Base-by-base conservation (phyloP, 2,113 vertebrate species). In the Callionymus lyra region DNA sequence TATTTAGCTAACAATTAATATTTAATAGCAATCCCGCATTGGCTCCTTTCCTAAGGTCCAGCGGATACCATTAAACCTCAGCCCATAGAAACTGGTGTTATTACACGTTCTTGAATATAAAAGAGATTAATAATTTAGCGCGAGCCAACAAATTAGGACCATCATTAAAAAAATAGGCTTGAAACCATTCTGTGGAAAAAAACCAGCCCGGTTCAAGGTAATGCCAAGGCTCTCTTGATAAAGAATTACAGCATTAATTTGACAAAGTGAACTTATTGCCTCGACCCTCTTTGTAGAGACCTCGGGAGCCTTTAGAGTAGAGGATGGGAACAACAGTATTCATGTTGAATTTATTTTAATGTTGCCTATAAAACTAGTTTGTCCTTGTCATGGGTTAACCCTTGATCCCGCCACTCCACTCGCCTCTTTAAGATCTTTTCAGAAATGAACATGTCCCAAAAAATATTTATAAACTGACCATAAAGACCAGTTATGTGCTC, bases 231-330 rank as follows among this genome's bases (percentile, higher is more conserved):
- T 89, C 81, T 69, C 59, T 68, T 76, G 91, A 93, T 97, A 92
- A 97, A 98, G 89, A 97, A 97, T 97, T 94, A 94, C 91, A 87
- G 86, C 91, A 97, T 98, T 98, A 97, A 97, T 97, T 96, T 92
- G 90, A 89, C 89, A 88, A 96, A 91, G 89, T 93, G 89, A 91
- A 94, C 91, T 95, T 96, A 94, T 94, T 93, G 90, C 91, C 90
- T 84, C 89, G 86, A 87, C 94, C 92, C 89, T 86, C 91, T 13
- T 13, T 91, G 89, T 88, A 72, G 34, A 85, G 87, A 88, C 92
- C 95, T 92, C 94, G 78, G 88, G 93, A 94, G 93, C 92, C 90
- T 93, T 94, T 81, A 82, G 81, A 87, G 89, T 87, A 84, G 85
- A 89, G 89, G 85, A 89, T 87, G 88, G 86, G 90, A 90, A 91